Evolutionary conservation across 2,888 invertebrate genomes (phyloP).

Genomic region (Limnephilus rhombicus): DNA sequence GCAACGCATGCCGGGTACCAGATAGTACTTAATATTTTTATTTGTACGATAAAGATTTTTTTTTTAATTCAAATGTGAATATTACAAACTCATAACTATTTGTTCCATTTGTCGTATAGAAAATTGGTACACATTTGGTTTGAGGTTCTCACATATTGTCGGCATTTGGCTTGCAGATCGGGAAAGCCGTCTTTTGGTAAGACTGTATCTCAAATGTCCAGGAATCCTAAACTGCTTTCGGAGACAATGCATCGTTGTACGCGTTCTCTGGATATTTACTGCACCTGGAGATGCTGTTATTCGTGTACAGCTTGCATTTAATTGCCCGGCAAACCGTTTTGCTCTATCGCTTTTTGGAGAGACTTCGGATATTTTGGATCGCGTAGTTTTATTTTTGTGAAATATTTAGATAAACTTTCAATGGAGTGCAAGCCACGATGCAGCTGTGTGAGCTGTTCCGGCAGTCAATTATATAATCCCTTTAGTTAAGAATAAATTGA

Average conservation of each 20-base stretch:
- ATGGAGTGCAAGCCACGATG: not conserved
- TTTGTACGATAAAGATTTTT: not conserved
- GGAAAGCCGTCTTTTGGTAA: slow-evolving; percentile 31
- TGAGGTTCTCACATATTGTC: not conserved
- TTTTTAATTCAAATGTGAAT: not conserved
- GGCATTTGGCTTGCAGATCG: slow-evolving; percentile 5
- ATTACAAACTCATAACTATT: not conserved
- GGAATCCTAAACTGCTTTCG: slow-evolving; percentile 10
- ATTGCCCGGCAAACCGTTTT: slow-evolving; percentile 10
- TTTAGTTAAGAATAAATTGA: not conserved
- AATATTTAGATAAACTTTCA: not conserved
- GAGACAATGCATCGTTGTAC: slow-evolving; percentile 48
- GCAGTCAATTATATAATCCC: not conserved
- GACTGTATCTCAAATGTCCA: slow-evolving; percentile 15
- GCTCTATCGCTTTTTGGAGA: not conserved
- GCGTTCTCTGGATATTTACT: slow-evolving; percentile 36
- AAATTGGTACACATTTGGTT: not conserved
- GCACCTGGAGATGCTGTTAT: slow-evolving; percentile 15
- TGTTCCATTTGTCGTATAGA: not conserved
- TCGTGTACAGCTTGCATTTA: slow-evolving; percentile 10
- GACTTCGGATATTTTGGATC: not conserved
- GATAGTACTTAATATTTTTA: too few species aligned
- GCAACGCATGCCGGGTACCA: too few species aligned
- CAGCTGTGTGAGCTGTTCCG: not conserved
- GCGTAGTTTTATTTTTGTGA: not conserved